Evolutionary conservation across 2,113 vertebrate species (phyloP).

Genomic region (Camelus bactrianus): DNA sequence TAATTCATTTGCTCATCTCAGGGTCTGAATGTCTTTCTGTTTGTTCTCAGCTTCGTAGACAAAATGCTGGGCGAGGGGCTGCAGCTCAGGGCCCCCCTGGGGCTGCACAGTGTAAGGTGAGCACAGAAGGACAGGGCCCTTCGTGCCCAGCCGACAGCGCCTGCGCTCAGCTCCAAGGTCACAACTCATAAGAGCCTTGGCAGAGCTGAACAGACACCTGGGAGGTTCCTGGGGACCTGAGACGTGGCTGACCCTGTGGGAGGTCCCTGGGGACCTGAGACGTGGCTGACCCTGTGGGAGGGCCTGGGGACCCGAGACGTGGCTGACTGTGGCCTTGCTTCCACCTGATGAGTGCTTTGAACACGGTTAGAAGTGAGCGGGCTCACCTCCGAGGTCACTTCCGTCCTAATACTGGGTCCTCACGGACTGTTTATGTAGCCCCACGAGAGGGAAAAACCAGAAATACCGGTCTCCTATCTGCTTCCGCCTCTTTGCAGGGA

Average conservation of each 20-base stretch:
- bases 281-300: no score
- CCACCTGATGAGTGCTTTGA: background rate
- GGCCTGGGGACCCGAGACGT: no score
- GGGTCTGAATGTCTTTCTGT: constrained; percentile 16
- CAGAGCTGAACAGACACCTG: no score
- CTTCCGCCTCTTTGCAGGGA: background rate
- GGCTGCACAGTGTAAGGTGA: no score
- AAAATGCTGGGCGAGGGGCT: background rate
- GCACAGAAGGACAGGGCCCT: no score
- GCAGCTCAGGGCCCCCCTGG: background rate
- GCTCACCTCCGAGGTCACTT: background rate
- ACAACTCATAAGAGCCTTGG: no score
- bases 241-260: no score
- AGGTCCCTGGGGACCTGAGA: no score
- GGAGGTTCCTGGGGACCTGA: no score
- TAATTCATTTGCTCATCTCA: constrained; percentile 39
- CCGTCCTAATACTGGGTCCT: background rate
- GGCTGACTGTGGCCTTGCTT: background rate
- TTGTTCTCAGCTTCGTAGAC: background rate
- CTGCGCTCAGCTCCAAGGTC: no score
- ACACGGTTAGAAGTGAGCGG: accelerated
- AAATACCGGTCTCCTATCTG: background rate
- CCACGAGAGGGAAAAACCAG: background rate
- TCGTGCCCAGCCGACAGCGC: no score
- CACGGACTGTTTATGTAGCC: background rate